Evolutionary conservation across 2,797 vertebrate genomes (phyloP), one percentile per base, ranked within the genome.

Genomic region (Helarctos malayanus): DNA sequence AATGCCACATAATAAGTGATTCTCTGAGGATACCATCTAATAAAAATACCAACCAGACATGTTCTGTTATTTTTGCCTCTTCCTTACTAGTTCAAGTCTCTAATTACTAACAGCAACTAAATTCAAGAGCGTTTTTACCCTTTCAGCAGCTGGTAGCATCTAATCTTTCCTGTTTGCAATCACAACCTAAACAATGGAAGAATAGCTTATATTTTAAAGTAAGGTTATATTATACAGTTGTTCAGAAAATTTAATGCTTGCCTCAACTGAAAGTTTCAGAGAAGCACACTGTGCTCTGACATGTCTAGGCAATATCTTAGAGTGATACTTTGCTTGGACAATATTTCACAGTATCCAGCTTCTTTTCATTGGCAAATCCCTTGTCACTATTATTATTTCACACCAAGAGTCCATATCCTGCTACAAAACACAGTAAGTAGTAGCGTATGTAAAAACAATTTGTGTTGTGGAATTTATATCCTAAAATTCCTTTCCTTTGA

Each of bases 331-430:
- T 90, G 23, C 47, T 84, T 65, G 71, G n/a, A 86, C 23, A 92
- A 45, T 87, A 95, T 88, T 97, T 93, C 88, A 65, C 3, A 49
- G 9, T 68, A 61, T 75, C 78, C 52, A 90, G 63, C 80, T 96
- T 95, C 54, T 95, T 97, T 97, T 89, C 56, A 89, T 84, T 90
- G 93, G 54, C 47, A 96, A 97, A 93, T 90, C 13, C 32, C 4
- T 96, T 91, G 38, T 94, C 71, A 85, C 89, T 93, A 91, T 90
- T 95, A 80, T 95, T 96, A 93, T 96, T 97, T 97, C 95, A 95
- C 57, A 83, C 65, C 85, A 81, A 95, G 78, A 95, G 11, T 18
- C 75, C 38, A 94, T 87, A 94, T 93, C 71, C 83, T 96, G 75
- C 89, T 92, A 78, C 76, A 92, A 92, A 97, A 78, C 88, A 96